A percentile compares a stretch with the other conserved stretches of the same genome.
Evolutionary conservation across 2,888 invertebrate species (phyloP).

Genomic region (Dioctria linearis): DNA sequence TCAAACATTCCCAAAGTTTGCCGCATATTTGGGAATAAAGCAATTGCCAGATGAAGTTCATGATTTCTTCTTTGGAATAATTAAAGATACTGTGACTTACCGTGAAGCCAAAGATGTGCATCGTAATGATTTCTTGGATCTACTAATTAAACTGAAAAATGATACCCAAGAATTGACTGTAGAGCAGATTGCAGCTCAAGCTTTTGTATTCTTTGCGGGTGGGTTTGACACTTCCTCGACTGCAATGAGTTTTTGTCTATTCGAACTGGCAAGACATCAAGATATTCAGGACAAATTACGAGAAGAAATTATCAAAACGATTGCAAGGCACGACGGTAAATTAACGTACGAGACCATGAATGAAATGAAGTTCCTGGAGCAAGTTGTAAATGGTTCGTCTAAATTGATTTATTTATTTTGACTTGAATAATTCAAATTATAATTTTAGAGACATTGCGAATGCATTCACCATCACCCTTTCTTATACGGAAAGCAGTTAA

Average conservation of each 20-base stretch:
- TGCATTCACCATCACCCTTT: conserved; percentile 72
- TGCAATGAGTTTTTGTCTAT: conserved; percentile 68
- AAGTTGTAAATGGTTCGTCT: conserved; percentile 69
- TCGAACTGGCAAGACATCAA: conserved; percentile 68
- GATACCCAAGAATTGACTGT: neutral
- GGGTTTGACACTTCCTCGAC: conserved; percentile 72
- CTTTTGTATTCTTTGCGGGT: conserved; percentile 71
- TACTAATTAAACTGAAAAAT: conserved; percentile 45
- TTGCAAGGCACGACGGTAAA: conserved; percentile 64
- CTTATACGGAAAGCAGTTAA: conserved; percentile 71
- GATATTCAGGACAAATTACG: conserved; percentile 29
- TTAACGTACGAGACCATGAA: conserved; percentile 69
- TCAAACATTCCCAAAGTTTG: conserved; percentile 36
- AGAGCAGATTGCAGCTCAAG: conserved; percentile 68
- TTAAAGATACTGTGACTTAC: conserved; percentile 52
- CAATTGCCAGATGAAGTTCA: conserved; percentile 8
- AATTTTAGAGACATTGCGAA: conserved; percentile 71
- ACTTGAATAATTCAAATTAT: neutral
- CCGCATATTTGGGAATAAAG: conserved; percentile 26
- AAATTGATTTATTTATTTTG: neutral
- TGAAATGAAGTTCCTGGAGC: conserved; percentile 70
- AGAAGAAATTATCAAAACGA: conserved; percentile 54
- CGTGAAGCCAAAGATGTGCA: conserved; percentile 51
- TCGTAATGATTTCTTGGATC: conserved; percentile 58
- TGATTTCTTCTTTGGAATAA: conserved; percentile 54